Evolutionary conservation across 2,113 vertebrate genomes (phyloP), one percentile per base, ranked within the genome.

Genomic region (Macrotis lagotis): DNA sequence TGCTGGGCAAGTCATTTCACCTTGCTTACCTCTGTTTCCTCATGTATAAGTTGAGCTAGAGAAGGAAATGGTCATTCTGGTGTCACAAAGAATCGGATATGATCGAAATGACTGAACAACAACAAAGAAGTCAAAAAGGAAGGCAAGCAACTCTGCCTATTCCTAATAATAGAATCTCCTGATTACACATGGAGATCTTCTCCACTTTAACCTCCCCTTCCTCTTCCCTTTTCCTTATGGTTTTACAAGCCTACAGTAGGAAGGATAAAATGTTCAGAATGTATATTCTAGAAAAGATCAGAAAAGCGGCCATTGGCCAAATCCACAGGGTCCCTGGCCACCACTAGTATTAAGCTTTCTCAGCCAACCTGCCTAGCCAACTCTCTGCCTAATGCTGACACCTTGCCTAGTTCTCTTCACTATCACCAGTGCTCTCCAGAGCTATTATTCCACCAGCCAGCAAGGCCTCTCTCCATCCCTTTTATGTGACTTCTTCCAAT

Each of bases 211-310:
- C 50, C 28, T 24, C 25, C n/a, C 6, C 37, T 25, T 1, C 47
- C 2, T 16, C 28, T 10, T 0, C 22, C 2, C 3, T 47, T 9
- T 74, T 9, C 1, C 90, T 88, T 93, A 93, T 93, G 52, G 90
- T 50, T 50, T 51, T 1, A 3, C 50, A 0, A 0, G 25, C 28
- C 88, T 25, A 0, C 1, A 37, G 3, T 31, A 16, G 25, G 19
- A 52, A 94, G 19, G 16, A 66, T 66, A n/a, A 44, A 7, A 44
- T 31, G 31, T 74, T 83, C 55, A 26, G 24, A 8, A 14, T 24
- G 88, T 16, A 28, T 66, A 51, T 48, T 8, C 4, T 51, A 26
- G 8, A 44, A 83, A 44, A 83, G n/a, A 83, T 44, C 66, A 83
- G n/a, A 83, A 44, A 16, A 44, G 26, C 16, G n/a, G 8, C n/a